Base-by-base conservation (phyloP, 2,888 invertebrate genomes). In the Willowsia nigromaculata region DNA sequence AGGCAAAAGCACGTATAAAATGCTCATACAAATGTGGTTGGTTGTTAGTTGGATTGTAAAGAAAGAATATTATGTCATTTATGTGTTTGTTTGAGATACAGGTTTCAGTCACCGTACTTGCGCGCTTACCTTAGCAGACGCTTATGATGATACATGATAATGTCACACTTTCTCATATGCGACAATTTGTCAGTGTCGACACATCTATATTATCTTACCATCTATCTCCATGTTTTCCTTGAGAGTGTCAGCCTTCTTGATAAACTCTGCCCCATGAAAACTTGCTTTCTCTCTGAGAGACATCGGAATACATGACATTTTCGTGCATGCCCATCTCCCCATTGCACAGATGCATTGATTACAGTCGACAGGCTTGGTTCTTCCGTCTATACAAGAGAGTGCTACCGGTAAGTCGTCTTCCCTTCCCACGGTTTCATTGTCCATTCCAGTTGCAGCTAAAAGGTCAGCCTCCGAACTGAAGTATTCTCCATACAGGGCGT, bases 271-370 rank as follows among this genome's bases (percentile, higher is more conserved):
- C 56, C 92, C 92, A 4, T 91, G 90, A 71, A 91, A 92, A 68
- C 92, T 92, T 18, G 92, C 92, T 71, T 92, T 92, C 78, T 92
- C 92, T 53, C 92, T 22, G 1, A 92, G 82, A 1, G 92, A 90
- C n/a, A 92, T 88, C 22, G 92, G 91, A 80, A 92, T 92, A 78
- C 92, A 92, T 6, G 91, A 85, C 62, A 74, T 43, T 76, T 92
- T 92, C 3, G 92, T 92, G 74, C 92, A 92, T 47, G 92, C 91
- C 92, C 92, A 92, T 85, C 87, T 90, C 18, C 90, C 91, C 68
- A 86, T 30, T 4, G 92, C 91, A 62, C 92, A 92, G 78, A 92
- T 90, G 59, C 92, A 92, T 11, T 91, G 88, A 74, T 92, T 92
- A 83, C 92, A 92, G 85, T 92, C 92, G 6, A 92, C 89, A 13